Percentiles rank a stretch among this genome's conserved stretches.
phyloP scores from a whole-genome alignment of 2,113 vertebrate genomes.

The Pseudorhombus dupliciocellatus region DNA sequence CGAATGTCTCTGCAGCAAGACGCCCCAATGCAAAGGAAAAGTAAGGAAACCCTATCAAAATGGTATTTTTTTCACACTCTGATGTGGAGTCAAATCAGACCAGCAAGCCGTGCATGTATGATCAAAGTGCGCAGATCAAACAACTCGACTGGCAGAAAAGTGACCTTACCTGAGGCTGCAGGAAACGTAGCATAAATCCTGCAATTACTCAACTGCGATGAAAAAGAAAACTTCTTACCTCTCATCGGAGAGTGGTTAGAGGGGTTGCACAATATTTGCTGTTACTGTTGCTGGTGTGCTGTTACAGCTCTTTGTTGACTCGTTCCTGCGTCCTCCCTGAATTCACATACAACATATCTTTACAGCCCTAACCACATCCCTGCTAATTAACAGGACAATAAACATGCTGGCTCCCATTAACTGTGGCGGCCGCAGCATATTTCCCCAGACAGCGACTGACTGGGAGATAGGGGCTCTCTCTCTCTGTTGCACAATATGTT shows the following conservation, averaged over 20 bases:
- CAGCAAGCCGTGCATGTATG: constrained; percentile 37
- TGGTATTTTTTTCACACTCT: constrained; percentile 22
- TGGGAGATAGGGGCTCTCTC: constrained; percentile 51
- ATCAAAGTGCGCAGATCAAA: constrained; percentile 74
- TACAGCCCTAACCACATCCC: constrained; percentile 57
- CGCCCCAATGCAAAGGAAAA: background rate
- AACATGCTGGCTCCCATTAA: constrained; percentile 71
- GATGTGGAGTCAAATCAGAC: constrained; percentile 35
- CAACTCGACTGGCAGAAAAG: constrained; percentile 55
- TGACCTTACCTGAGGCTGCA: constrained; percentile 50
- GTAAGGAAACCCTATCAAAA: constrained; percentile 20
- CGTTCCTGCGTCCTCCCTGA: constrained; percentile 40
- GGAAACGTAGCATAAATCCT: constrained; percentile 52
- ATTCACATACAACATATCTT: constrained; percentile 59
- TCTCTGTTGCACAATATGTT: constrained; percentile 49
- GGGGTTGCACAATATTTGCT: constrained; percentile 29
- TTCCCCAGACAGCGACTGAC: constrained; percentile 61
- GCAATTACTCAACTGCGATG: constrained; percentile 48
- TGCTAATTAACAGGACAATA: constrained; percentile 76
- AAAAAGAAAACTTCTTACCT: constrained; percentile 30
- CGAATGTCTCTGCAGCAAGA: background rate
- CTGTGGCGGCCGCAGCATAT: constrained; percentile 64
- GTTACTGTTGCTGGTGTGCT: constrained; percentile 18
- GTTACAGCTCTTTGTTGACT: constrained; percentile 44
- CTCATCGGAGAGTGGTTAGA: constrained; percentile 29